Conservation (phyloP, 2,888 invertebrate species). For the Drosophila suboccidentalis region DNA sequence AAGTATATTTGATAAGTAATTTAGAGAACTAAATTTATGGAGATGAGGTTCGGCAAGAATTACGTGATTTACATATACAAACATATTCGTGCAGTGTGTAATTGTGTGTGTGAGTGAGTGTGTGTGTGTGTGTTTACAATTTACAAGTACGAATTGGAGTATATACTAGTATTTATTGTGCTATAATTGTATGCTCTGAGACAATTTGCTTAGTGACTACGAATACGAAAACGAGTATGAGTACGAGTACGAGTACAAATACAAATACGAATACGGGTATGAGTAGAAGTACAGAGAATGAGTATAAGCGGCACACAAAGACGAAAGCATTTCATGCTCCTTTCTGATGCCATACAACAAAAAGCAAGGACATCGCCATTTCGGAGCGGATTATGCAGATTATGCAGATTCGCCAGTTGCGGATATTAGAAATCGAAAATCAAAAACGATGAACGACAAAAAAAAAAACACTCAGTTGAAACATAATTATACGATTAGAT, state of each 20-base stretch:
- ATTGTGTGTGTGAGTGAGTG: conserved; percentile 13
- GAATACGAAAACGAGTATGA: conserved; percentile 13
- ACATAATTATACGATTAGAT: conserved; percentile 17
- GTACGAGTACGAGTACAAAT: background rate
- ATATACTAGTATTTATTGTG: conserved; percentile 17
- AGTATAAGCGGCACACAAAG: conserved; percentile 26
- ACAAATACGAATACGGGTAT: background rate
- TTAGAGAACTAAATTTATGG: conserved; percentile 24
- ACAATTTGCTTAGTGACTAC: conserved; percentile 39
- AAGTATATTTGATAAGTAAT: conserved; percentile 16
- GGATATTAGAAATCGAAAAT: conserved; percentile 23
- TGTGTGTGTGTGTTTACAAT: conserved; percentile 22
- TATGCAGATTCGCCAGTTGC: conserved; percentile 30
- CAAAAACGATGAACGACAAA: conserved; percentile 1
- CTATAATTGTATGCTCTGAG: conserved; percentile 32
- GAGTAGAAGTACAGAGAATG: background rate
- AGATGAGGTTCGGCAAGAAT: conserved; percentile 31
- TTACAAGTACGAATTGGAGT: conserved; percentile 15
- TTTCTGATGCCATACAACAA: conserved; percentile 28
- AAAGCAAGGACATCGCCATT: conserved; percentile 30
- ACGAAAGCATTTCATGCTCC: conserved; percentile 50
- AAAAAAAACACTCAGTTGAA: conserved; percentile 12
- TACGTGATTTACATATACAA: conserved; percentile 30
- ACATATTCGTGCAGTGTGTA: conserved; percentile 41
- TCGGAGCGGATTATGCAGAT: conserved; percentile 31